A percentile compares a stretch with the other conserved stretches of the same genome.
Conservation (phyloP, 2,888 invertebrate species). For the Aromia moschata region DNA sequence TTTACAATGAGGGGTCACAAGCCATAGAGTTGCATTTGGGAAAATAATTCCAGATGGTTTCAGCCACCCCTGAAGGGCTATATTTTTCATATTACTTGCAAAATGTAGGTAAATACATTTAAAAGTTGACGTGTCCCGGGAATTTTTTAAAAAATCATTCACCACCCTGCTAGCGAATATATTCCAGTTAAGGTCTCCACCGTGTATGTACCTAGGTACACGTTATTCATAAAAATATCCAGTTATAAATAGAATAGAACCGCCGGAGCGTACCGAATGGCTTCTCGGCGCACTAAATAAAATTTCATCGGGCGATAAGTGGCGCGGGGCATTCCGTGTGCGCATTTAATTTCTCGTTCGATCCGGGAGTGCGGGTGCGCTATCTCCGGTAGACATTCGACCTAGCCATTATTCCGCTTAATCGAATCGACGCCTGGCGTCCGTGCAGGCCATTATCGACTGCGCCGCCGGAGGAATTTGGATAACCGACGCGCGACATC, state of each 20-base stretch:
- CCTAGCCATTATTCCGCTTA: conserved; percentile 45
- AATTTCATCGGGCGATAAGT: conserved; percentile 41
- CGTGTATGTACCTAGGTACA: no score
- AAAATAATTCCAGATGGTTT: no score
- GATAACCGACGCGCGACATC: conserved; percentile 13
- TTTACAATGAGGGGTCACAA: no score
- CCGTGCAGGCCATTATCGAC: conserved; percentile 12
- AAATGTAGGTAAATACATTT: no score
- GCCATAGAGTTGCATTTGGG: no score
- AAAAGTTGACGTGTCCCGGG: no score
- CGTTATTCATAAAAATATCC: no score
- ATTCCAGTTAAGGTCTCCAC: no score
- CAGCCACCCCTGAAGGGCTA: no score
- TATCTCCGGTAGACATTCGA: conserved; percentile 45
- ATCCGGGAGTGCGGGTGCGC: conserved; percentile 31
- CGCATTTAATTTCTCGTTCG: conserved; percentile 42
- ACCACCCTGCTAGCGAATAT: no score
- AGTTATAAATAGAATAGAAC: conserved; percentile 35
- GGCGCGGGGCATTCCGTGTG: conserved; percentile 34
- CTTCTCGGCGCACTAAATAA: conserved; percentile 36
- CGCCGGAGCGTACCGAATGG: conserved; percentile 26
- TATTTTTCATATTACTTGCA: no score
- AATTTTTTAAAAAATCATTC: no score
- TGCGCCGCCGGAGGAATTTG: conserved; percentile 10
- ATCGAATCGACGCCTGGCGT: conserved; percentile 38